phyloP scores from a whole-genome alignment of 2,113 vertebrate genomes.

The Coryphaenoides rupestris region DNA sequence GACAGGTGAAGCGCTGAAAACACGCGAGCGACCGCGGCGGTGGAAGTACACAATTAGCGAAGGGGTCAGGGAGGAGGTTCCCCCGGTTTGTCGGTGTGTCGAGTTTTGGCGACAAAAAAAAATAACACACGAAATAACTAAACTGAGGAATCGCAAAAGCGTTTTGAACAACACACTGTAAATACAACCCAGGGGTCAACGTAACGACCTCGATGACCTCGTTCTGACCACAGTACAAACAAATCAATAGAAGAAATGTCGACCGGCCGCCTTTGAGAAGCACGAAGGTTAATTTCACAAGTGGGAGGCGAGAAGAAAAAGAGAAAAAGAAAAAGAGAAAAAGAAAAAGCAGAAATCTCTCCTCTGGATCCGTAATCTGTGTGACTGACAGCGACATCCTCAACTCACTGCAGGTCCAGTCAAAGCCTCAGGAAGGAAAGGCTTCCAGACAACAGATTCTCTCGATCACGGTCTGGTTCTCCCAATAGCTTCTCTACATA shows the following conservation, averaged over 20 bases:
- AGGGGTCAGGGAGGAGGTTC: conserved; percentile 1
- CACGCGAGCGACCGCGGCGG: not conserved
- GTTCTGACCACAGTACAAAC: too few relatives aligned
- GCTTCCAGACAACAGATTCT: conserved; percentile 48
- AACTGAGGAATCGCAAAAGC: too few relatives aligned
- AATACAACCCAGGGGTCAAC: too few relatives aligned
- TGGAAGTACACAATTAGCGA: conserved; percentile 16
- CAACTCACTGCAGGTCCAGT: conserved; percentile 48
- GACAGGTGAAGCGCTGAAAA: conserved; percentile 24
- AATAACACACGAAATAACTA: not conserved
- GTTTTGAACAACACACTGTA: too few relatives aligned
- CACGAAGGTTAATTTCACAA: conserved; percentile 58
- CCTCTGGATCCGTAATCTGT: too few relatives aligned
- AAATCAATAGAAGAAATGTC: conserved; percentile 11
- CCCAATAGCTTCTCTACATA: too few relatives aligned
- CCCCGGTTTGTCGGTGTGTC: not conserved
- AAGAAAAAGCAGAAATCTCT: too few relatives aligned
- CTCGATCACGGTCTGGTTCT: not conserved
- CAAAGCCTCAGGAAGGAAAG: conserved; percentile 47
- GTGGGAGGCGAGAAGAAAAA: conserved; percentile 49
- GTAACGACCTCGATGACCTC: too few relatives aligned
- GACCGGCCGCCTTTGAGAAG: conserved; percentile 36
- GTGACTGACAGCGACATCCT: conserved; percentile 66
- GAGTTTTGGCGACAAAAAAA: not conserved
- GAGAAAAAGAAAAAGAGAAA: too few relatives aligned